Base-by-base conservation (phyloP, 2,113 vertebrate genomes). In the Patagioenas fasciata region DNA sequence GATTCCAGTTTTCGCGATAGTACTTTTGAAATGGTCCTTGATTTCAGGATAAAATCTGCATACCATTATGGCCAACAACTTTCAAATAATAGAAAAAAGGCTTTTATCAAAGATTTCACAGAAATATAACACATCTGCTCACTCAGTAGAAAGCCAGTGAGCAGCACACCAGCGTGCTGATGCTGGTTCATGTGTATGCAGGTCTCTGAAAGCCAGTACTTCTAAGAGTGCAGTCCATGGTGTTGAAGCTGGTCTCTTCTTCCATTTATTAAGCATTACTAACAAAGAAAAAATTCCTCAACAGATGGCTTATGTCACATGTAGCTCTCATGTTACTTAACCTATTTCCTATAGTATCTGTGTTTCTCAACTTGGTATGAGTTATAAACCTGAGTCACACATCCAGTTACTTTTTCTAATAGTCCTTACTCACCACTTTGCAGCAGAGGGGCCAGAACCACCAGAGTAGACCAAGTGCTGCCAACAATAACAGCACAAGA, bases 371-470 rank as follows among this genome's bases (percentile, higher is more conserved):
- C 32, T 29, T 2, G 7, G 18, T 42, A 6, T 10, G 29, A 66
- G 57, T 62, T 56, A 26, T 1, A 16, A 34, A 24, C 19, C 1
- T 17, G 10, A 91, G 42, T 44, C 28, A 31, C 51, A 56, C 40
- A n/a, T 11, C 51, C 31, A 14, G 14, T 36, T 67, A 24, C 54
- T 18, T 34, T 89, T 38, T 53, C 64, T 16, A 5, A 20, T 1
- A 21, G n/a, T 36, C 77, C 87, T 95, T 88, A 98, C 99, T 99
- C 93, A 99, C 99, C 98, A 99, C 96, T 96, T 98, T 99, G 98
- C 99, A 99, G 98, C 98, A 99, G 48, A 99, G 99, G 34, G 99
- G 99, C 98, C 98, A 99, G 97, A 99, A 99, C 99, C 99, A 99
- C 99, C 99, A 99, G 94, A 99, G 98, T 73, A 99, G 97, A 34